phyloP scores from a whole-genome alignment of 2,113 vertebrate species.

The Rhizomys pruinosus region DNA sequence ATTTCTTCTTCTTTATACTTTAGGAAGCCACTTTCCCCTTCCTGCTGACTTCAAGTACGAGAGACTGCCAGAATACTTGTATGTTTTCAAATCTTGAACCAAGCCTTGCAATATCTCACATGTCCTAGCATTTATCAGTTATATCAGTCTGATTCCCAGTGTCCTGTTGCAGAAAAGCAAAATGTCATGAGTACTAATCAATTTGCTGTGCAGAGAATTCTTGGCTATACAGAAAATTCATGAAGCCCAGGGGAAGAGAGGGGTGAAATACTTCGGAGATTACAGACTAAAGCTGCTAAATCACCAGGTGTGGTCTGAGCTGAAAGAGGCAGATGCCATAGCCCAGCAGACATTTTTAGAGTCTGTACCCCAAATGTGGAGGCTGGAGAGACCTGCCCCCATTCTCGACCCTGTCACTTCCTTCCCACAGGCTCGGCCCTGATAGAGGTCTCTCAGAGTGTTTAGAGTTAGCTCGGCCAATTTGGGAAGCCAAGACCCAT shows the following conservation, averaged over 20 bases:
- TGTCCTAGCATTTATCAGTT: slow-evolving; percentile 79
- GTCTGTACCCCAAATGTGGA: not conserved
- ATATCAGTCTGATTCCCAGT: slow-evolving; percentile 74
- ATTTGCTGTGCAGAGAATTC: slow-evolving; percentile 16
- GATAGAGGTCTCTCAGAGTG: not conserved
- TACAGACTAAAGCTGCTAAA: not conserved
- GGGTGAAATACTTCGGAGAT: slow-evolving; percentile 9
- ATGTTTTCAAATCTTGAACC: slow-evolving; percentile 80
- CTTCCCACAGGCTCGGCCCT: not conserved
- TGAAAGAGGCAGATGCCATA: not conserved
- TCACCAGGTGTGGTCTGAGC: not conserved
- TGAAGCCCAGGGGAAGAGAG: slow-evolving; percentile 62
- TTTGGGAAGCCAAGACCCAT: not conserved
- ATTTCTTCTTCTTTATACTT: slow-evolving; percentile 57
- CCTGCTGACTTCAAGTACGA: slow-evolving; percentile 61
- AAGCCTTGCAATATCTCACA: slow-evolving; percentile 75
- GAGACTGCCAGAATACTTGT: slow-evolving; percentile 67
- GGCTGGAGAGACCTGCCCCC: not conserved
- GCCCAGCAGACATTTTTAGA: not conserved
- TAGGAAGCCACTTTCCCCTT: slow-evolving; percentile 21
- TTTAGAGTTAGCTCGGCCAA: not conserved
- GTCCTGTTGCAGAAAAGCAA: slow-evolving; percentile 73
- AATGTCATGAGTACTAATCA: slow-evolving; percentile 58
- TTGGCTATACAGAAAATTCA: slow-evolving; percentile 37
- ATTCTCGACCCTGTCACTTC: no score